These are phyloP conservation scores for Camponotus fellah DNA, from an alignment of 2,888 invertebrate genomes.

Conservation along the genomic window DNA sequence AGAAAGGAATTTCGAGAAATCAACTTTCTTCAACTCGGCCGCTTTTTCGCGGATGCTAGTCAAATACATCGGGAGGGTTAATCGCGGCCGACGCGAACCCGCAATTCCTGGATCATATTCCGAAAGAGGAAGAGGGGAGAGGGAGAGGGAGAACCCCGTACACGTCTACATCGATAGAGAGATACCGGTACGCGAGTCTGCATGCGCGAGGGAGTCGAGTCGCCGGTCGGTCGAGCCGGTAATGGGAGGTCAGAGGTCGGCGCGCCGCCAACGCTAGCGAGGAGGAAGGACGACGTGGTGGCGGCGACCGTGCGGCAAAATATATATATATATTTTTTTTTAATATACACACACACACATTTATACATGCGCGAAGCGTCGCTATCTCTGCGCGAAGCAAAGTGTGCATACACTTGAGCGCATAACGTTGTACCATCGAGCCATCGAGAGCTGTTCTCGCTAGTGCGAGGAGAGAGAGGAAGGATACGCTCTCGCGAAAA, in stretches of 20 bases:
- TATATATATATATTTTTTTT: constrained; percentile 41
- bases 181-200: constrained; percentile 62
- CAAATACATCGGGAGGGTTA: constrained; percentile 46
- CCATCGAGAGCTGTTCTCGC: constrained; percentile 67
- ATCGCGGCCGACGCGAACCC: constrained; percentile 39
- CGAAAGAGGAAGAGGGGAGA: background rate
- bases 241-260: constrained; percentile 85
- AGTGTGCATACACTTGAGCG: constrained; percentile 67
- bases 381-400: constrained; percentile 43
- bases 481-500: constrained; percentile 30
- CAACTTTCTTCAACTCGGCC: constrained; percentile 18
- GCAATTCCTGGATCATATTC: constrained; percentile 52
- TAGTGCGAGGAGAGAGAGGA: constrained; percentile 34
- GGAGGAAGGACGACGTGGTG: constrained; percentile 68
- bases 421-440: constrained; percentile 66
- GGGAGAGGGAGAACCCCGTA: background rate
- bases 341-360: constrained; percentile 30
- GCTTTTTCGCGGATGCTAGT: constrained; percentile 46
- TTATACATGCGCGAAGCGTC: constrained; percentile 47
- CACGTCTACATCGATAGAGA: constrained; percentile 56
- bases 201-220: constrained; percentile 81
- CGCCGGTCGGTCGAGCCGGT: constrained; percentile 84
- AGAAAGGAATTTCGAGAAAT: background rate
- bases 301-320: constrained; percentile 45
- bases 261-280: constrained; percentile 84